Evolutionary conservation across 2,888 invertebrate species (phyloP), one percentile per base, ranked within the genome.

Genomic region (Trachelus stipa): DNA sequence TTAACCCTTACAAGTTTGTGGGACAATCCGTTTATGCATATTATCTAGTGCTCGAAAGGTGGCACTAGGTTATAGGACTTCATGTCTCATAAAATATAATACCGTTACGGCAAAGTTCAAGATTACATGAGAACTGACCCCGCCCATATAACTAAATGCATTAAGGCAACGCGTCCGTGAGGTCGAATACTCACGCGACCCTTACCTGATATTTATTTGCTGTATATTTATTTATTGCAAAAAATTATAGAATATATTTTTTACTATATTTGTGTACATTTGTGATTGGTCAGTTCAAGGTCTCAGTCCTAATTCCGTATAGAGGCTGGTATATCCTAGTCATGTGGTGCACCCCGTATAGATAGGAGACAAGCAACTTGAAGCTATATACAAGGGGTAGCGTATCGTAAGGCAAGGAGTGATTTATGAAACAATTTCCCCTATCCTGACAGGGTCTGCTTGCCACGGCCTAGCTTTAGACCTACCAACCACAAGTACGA

Each of bases 21-120:
- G 91, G 90, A 91, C 91, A 91, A 91, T 91, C 91, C 91, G 83
- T 90, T 91, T 91, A 91, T 91, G 89, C 89, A 90, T 90, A 91
- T 90, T 90, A 90, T 87, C 56, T 9, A 56, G 56, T 82, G 86
- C 79, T 86, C 84, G 79, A 87, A 87, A 85, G 85, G 84, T 87
- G 87, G 78, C 81, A 81, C 82, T 83, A 83, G 87, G 84, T 87
- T 88, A 87, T 90, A 90, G 83, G 90, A 91, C 90, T 91, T 90
- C 89, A 87, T 85, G 84, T 87, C 87, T 88, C 87, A 85, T 88
- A 86, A 90, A 90, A 90, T 88, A 89, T 90, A 90, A 90, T 88
- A 83, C 86, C 85, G 86, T 86, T 87, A 87, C 82, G 86, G 77
- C 85, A 87, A 88, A 90, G 90, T 90, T 90, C 89, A 90, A 89